Base-by-base conservation (phyloP, 2,888 invertebrate genomes). In the Sarcophaga rosellei region DNA sequence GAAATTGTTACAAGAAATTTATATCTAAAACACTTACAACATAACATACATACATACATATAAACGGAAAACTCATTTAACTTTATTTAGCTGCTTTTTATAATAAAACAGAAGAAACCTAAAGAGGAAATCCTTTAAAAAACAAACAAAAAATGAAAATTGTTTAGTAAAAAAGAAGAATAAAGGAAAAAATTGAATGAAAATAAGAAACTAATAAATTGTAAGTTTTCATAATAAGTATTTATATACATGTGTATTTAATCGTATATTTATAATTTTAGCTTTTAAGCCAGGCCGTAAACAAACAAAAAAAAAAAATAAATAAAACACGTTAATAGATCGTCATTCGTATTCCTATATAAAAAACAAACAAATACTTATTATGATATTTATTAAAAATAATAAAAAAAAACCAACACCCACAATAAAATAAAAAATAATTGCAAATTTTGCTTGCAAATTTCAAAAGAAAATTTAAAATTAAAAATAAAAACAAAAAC, bases 221-320 rank as follows among this genome's bases (percentile, higher is more conserved):
- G 53, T 85, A 86, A 80, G 75, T 68, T 70, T 70, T 76, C 73
- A 76, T 70, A 35, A 66, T 84, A 86, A 81, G 84, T 86, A 86
- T 84, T 84, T 86, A 86, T 84, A 84, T 84, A 86, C 84, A 84
- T 86, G 84, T 86, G 84, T 86, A 86, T 86, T 86, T 86, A 81
- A 84, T 81, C 86, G 78, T 86, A 86, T 84, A 86, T 83, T 73
- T 84, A 70, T 76, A 78, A 78, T 72, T 86, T 76, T 86, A 86
- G 81, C 86, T 86, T 86, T 66, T 86, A 86, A 86, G 86, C 70
- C 84, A 75, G 69, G 73, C 74, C 72, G 72, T 53, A 84, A 77
- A 53, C 44, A 53, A 61, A 75, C 35, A 53, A 11, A 59, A 35
- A 69, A 65, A 35, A 77, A 23, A 45, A 45, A 77, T 20, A 57